phyloP scores from a whole-genome alignment of 37 sponge, comb jelly and placozoan species.

The Bolinopsis microptera region DNA sequence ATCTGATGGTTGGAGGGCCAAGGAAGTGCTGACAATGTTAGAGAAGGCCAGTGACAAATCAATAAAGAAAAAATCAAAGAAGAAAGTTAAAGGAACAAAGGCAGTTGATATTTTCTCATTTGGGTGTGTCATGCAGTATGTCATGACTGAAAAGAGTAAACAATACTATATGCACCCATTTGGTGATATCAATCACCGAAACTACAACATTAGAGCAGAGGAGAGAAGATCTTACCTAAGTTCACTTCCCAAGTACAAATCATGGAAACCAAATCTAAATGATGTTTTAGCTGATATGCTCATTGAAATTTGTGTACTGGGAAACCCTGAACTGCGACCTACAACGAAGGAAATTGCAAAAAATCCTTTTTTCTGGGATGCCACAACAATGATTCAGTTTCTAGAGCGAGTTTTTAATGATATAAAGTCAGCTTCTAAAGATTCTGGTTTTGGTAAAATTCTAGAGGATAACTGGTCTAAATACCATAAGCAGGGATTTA shows the following conservation, averaged over 20 bases:
- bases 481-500: background rate
- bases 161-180: conserved; percentile 7
- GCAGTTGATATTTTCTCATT: conserved; percentile 14
- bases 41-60: too few species aligned
- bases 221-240: background rate
- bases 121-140: conserved; percentile 1
- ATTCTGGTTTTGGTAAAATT: background rate
- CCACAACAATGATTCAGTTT: background rate
- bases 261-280: background rate
- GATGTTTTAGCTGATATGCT: conserved; percentile 28
- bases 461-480: conserved; percentile 9
- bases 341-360: background rate
- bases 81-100: background rate
- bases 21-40: background rate
- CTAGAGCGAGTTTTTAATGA: background rate
- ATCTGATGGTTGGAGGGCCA: conserved; percentile 21
- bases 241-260: background rate
- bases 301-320: background rate
- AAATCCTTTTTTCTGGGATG: conserved; percentile 9
- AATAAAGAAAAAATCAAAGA: background rate
- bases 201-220: too few species aligned
- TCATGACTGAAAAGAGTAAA: background rate
- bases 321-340: background rate
- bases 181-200: background rate
- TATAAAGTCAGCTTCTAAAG: background rate